These are phyloP conservation scores for Allophyes oxyacanthae DNA, from an alignment of 2,888 invertebrate species.

Conservation along the genomic window DNA sequence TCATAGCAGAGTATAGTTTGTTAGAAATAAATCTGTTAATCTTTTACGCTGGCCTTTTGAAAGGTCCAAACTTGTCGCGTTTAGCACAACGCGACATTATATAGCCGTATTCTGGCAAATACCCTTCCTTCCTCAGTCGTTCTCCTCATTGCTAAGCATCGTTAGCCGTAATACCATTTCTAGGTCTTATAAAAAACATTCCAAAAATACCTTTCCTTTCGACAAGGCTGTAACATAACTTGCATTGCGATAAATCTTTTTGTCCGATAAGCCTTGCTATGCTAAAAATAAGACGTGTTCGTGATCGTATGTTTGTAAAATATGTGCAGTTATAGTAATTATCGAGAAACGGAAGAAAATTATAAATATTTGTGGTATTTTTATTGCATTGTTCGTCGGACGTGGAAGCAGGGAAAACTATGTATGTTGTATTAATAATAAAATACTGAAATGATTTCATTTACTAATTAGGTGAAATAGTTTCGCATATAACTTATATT, in stretches of 20 bases:
- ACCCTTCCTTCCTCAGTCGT: not conserved
- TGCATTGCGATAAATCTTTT: no score
- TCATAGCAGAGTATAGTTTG: no score
- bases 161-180: not conserved
- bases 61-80: no score
- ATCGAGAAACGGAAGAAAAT: slow-evolving; percentile 36
- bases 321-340: slow-evolving; percentile 24
- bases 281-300: slow-evolving; percentile 17
- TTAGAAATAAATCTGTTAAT: no score
- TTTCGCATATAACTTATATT: no score
- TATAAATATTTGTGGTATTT: slow-evolving; percentile 19
- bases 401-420: slow-evolving; percentile 3
- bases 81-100: no score
- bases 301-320: slow-evolving; percentile 26
- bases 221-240: not conserved
- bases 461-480: no score
- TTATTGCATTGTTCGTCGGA: not conserved
- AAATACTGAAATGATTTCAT: not conserved
- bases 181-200: not conserved
- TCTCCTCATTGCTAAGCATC: not conserved
- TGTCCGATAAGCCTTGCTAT: not conserved
- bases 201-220: not conserved
- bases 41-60: no score
- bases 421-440: not conserved
- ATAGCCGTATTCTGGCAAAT: no score